phyloP scores from a whole-genome alignment of 2,888 invertebrate genomes.

The Cataglyphis cursor region DNA sequence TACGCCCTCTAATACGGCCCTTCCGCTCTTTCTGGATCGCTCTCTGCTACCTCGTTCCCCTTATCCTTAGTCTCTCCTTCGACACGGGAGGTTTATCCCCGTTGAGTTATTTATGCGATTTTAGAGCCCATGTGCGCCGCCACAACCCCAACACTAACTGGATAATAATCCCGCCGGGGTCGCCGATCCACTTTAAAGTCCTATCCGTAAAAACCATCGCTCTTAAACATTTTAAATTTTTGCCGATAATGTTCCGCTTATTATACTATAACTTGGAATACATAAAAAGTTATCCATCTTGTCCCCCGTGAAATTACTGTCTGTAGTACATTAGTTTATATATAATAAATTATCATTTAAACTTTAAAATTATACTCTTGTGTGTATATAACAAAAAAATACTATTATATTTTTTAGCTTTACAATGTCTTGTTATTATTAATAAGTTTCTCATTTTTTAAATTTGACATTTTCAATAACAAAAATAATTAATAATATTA shows the following conservation, averaged over 20 bases:
- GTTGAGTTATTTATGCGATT: slow-evolving; percentile 69
- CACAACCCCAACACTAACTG: slow-evolving; percentile 59
- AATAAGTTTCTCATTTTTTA: background rate
- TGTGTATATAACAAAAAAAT: background rate
- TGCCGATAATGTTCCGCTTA: slow-evolving; percentile 24
- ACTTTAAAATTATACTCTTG: background rate
- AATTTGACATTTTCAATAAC: background rate
- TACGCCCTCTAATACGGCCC: slow-evolving; percentile 45
- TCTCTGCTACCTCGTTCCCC: slow-evolving; percentile 32
- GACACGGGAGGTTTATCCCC: slow-evolving; percentile 61
- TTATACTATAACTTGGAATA: slow-evolving; percentile 28
- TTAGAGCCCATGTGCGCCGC: slow-evolving; percentile 62
- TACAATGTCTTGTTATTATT: background rate
- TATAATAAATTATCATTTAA: background rate
- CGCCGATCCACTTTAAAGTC: slow-evolving; percentile 54
- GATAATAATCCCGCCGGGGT: slow-evolving; percentile 65
- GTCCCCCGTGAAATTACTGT: background rate
- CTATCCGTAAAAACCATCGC: slow-evolving; percentile 45
- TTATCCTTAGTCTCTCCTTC: slow-evolving; percentile 52
- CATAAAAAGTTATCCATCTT: background rate
- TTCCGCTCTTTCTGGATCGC: slow-evolving; percentile 39
- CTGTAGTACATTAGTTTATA: background rate
- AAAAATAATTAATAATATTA: background rate
- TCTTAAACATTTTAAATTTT: slow-evolving; percentile 46
- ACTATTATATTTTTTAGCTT: background rate